phyloP scores from a whole-genome alignment of 2,888 invertebrate species.

The Atrina japonica region DNA sequence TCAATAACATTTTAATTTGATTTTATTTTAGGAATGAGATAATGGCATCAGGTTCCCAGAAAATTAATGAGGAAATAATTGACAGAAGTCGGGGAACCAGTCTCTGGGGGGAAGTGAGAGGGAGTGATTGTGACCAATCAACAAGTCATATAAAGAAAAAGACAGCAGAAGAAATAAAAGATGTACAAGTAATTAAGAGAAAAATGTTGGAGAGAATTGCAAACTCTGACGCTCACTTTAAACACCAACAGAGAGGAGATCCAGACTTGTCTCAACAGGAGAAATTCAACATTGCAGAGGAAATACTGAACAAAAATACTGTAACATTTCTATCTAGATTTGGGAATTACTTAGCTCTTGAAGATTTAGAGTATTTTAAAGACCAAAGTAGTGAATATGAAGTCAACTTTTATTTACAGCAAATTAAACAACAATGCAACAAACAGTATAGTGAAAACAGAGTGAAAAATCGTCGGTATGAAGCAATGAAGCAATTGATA shows the following conservation, averaged over 20 bases:
- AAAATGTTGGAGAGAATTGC: slow-evolving; percentile 85
- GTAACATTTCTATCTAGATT: slow-evolving; percentile 89
- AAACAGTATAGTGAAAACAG: slow-evolving; percentile 53
- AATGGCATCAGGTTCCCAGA: too few relatives aligned
- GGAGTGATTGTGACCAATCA: too few relatives aligned
- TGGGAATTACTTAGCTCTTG: slow-evolving; percentile 86
- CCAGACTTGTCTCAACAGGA: slow-evolving; percentile 87
- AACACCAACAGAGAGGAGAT: slow-evolving; percentile 91
- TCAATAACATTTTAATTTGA: too few relatives aligned
- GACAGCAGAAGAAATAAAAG: slow-evolving; percentile 25
- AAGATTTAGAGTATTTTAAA: slow-evolving; percentile 88
- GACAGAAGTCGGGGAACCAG: too few relatives aligned
- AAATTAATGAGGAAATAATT: too few relatives aligned
- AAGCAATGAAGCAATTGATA: slow-evolving; percentile 89
- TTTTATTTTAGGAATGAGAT: too few relatives aligned
- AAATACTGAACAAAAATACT: slow-evolving; percentile 86
- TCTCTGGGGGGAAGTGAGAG: too few relatives aligned
- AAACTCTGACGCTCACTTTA: slow-evolving; percentile 86
- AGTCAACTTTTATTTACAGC: slow-evolving; percentile 85
- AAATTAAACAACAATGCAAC: slow-evolving; percentile 76
- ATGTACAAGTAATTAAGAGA: slow-evolving; percentile 24
- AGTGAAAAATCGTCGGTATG: slow-evolving; percentile 89
- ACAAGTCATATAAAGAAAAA: too few relatives aligned
- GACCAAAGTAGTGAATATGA: slow-evolving; percentile 82
- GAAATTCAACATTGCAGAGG: slow-evolving; percentile 86